Conservation (phyloP, 1,140 invertebrate species). For the Drosophila azteca region DNA sequence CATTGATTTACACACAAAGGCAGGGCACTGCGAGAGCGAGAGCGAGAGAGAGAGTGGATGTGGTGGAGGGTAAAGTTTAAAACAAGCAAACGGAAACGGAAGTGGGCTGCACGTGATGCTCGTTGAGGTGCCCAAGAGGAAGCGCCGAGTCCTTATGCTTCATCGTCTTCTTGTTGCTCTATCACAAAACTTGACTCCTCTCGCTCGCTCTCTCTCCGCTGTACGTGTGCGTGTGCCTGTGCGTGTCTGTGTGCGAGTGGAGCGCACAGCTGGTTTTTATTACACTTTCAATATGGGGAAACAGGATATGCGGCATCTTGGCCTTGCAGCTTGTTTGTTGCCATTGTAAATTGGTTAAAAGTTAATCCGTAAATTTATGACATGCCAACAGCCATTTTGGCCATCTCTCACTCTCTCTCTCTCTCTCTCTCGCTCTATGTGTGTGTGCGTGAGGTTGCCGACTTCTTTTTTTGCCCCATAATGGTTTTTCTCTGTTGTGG, state of each 20-base stretch:
- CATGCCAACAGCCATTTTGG: slow-evolving; percentile 76
- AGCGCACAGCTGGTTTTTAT: slow-evolving; percentile 75
- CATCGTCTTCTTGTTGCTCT: slow-evolving; percentile 38
- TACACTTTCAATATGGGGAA: slow-evolving; percentile 76
- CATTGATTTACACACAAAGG: slow-evolving; percentile 72
- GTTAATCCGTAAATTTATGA: slow-evolving; percentile 81
- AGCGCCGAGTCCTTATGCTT: slow-evolving; percentile 47
- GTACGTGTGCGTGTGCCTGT: slow-evolving; percentile 16
- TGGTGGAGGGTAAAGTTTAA: slow-evolving; percentile 61
- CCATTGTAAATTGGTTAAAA: slow-evolving; percentile 81
- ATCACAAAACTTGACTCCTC: slow-evolving; percentile 34
- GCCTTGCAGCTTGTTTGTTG: slow-evolving; percentile 58
- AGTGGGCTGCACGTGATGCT: slow-evolving; percentile 81
- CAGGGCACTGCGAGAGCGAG: background rate
- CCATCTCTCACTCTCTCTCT: slow-evolving; percentile 14
- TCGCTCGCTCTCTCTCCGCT: background rate
- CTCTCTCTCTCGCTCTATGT: slow-evolving; percentile 27
- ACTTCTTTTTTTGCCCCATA: slow-evolving; percentile 2
- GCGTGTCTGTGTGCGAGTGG: slow-evolving; percentile 24
- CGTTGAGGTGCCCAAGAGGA: slow-evolving; percentile 73
- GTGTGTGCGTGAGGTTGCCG: slow-evolving; percentile 37
- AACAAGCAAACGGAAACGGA: slow-evolving; percentile 80
- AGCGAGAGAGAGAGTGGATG: background rate
- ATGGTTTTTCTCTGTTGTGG: slow-evolving; percentile 17
- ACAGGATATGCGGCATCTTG: slow-evolving; percentile 58